These are phyloP conservation scores for Orestias chungarensis DNA, from an alignment of 2,797 vertebrate species.

Conservation along the genomic window DNA sequence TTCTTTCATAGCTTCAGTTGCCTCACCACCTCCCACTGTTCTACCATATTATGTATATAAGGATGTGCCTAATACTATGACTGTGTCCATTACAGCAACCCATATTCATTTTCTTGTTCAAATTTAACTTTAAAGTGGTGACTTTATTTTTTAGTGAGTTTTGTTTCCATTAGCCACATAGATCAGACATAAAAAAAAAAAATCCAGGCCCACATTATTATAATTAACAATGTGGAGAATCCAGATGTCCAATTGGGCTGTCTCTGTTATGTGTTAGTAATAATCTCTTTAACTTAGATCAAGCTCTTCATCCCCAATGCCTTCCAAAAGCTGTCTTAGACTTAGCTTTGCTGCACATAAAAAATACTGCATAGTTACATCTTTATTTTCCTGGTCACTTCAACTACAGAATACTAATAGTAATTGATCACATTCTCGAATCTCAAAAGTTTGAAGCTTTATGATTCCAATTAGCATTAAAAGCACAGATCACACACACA, in stretches of 20 bases:
- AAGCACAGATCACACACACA: too few species aligned
- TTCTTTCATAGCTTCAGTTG: not conserved
- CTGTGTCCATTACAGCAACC: not conserved
- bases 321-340: not conserved
- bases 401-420: slow-evolving; percentile 9
- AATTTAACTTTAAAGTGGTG: too few species aligned
- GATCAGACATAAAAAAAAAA: not conserved
- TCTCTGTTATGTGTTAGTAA: not conserved
- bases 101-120: not conserved
- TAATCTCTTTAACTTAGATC: not conserved
- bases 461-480: slow-evolving; percentile 12
- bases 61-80: not conserved
- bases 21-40: not conserved
- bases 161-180: not conserved
- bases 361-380: not conserved
- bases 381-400: slow-evolving; percentile 20
- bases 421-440: not conserved
- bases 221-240: too few species aligned
- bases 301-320: not conserved
- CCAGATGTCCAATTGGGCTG: not conserved
- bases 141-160: not conserved
- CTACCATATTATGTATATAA: not conserved
- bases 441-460: slow-evolving; percentile 24
- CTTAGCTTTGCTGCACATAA: slow-evolving; percentile 10
- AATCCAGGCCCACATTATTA: too few species aligned